Evolutionary conservation across 2,113 vertebrate genomes (phyloP).

Genomic region (Menura novaehollandiae): DNA sequence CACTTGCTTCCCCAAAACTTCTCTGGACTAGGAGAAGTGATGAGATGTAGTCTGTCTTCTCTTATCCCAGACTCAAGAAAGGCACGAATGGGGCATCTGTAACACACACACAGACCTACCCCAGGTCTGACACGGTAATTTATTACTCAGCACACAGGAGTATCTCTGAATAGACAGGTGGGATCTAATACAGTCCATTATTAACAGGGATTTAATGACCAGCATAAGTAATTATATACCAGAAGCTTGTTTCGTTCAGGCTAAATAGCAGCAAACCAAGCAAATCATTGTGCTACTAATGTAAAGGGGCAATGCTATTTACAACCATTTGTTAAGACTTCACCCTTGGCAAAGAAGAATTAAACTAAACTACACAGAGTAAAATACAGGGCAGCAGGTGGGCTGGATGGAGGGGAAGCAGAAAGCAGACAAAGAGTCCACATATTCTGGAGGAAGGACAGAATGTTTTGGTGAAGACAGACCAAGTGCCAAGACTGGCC

Average conservation of each 20-base stretch:
- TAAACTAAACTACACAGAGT: not conserved
- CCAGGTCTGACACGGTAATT: not conserved
- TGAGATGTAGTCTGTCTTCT: not conserved
- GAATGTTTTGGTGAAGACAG: not conserved
- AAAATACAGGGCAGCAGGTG: rapidly evolving
- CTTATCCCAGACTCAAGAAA: not conserved
- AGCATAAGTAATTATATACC: not conserved
- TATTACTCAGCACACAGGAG: not conserved
- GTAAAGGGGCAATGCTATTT: not conserved
- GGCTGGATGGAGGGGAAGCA: not conserved
- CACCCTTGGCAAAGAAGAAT: not conserved
- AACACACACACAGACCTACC: not conserved
- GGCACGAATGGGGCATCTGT: not conserved
- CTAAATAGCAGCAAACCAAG: not conserved
- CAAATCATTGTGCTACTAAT: not conserved
- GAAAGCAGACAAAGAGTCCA: not conserved
- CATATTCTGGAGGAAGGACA: not conserved
- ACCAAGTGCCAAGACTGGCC: not conserved
- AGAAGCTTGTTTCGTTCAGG: conserved; percentile 1
- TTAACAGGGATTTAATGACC: conserved; percentile 1
- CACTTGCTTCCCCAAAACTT: not conserved
- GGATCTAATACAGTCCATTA: not conserved
- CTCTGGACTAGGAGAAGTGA: not conserved
- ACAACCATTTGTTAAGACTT: not conserved
- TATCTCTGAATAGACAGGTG: not conserved